These are phyloP conservation scores for Lophius americanus DNA, from an alignment of 2,797 vertebrate species.

Conservation along the genomic window DNA sequence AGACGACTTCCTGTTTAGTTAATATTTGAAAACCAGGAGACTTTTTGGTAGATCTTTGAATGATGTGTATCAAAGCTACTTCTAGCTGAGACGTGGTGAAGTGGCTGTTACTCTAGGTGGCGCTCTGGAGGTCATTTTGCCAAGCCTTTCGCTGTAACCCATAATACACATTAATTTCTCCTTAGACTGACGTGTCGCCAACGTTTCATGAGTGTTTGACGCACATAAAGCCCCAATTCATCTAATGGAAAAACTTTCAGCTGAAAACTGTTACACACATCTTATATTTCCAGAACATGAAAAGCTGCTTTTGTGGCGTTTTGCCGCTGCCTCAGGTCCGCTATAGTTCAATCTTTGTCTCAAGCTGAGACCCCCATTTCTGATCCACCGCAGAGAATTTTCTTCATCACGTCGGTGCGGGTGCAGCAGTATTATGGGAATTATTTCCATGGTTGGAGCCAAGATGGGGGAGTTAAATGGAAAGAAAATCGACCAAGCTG, in stretches of 20 bases:
- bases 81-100: too few species aligned
- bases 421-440: conserved; percentile 36
- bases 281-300: conserved; percentile 25
- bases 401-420: conserved; percentile 47
- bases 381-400: conserved; percentile 33
- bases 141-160: too few species aligned
- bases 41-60: too few species aligned
- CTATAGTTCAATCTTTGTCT: conserved; percentile 34
- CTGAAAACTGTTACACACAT: conserved; percentile 21
- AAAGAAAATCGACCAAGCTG: conserved; percentile 24
- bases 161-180: too few species aligned
- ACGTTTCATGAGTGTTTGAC: neutral
- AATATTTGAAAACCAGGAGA: too few species aligned
- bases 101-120: too few species aligned
- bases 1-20: too few species aligned
- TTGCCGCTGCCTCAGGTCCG: conserved; percentile 14
- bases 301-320: conserved; percentile 32
- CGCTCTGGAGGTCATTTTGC: too few species aligned
- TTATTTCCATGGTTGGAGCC: conserved; percentile 37
- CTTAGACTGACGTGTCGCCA: too few species aligned
- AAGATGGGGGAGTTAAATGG: conserved; percentile 38
- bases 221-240: conserved; percentile 9
- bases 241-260: neutral
- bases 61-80: too few species aligned
- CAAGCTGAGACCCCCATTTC: conserved; percentile 16